Conservation (phyloP, 1,140 invertebrate species). For the Procambarus virginalis region DNA sequence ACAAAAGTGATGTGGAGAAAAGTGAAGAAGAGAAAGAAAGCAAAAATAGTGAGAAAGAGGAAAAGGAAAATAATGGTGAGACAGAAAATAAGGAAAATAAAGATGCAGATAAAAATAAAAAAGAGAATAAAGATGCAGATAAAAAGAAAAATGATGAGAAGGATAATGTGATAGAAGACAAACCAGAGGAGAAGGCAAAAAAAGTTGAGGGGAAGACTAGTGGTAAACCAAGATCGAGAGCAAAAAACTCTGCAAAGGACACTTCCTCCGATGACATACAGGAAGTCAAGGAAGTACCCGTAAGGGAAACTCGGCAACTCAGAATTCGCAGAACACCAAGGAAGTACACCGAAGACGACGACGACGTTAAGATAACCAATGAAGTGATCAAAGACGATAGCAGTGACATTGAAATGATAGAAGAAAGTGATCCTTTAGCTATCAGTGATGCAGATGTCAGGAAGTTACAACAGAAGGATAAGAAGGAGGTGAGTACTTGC, state of each 20-base stretch:
- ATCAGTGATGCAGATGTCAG: slow-evolving; percentile 63
- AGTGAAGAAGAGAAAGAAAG: neutral
- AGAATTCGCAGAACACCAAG: slow-evolving; percentile 33
- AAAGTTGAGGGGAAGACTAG: neutral
- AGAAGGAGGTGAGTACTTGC: slow-evolving; percentile 52
- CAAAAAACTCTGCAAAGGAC: neutral
- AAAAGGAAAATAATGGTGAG: neutral
- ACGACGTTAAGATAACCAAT: slow-evolving; percentile 60
- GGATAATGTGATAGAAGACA: neutral
- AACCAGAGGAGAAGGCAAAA: neutral
- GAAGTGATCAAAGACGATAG: slow-evolving; percentile 62
- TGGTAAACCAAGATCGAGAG: neutral
- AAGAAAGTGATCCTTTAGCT: slow-evolving; percentile 68
- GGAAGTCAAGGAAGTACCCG: slow-evolving; percentile 31
- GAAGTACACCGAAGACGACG: slow-evolving; percentile 65
- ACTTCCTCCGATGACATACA: slow-evolving; percentile 5
- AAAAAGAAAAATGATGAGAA: slow-evolving; percentile 32
- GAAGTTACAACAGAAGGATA: slow-evolving; percentile 58
- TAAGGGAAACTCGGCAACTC: slow-evolving; percentile 33
- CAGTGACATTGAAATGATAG: slow-evolving; percentile 70
- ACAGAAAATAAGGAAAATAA: slow-evolving; percentile 12
- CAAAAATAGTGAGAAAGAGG: neutral
- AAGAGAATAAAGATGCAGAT: neutral
- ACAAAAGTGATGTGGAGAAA: neutral
- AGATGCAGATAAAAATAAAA: slow-evolving; percentile 4